A percentile compares a stretch with the other conserved stretches of the same genome.
These are phyloP conservation scores for Drosophila neoperkinsi DNA, from an alignment of 2,888 invertebrate genomes.

Conservation along the genomic window DNA sequence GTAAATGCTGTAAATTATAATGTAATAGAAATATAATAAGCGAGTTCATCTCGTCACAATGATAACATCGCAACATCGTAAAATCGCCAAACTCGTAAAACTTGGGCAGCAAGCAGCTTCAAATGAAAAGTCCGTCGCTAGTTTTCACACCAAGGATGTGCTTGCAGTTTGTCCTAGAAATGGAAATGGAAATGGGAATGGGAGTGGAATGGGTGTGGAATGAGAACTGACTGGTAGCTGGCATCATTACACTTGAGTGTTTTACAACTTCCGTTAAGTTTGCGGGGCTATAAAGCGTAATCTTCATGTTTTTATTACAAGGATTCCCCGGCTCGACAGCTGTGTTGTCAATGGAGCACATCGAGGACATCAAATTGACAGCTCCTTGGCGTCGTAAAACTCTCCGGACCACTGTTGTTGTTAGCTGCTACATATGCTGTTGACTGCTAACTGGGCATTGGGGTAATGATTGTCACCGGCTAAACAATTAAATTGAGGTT, in stretches of 20 bases:
- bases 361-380: slow-evolving; percentile 80
- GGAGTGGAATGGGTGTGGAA: not conserved
- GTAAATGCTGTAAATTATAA: slow-evolving; percentile 70
- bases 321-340: slow-evolving; percentile 36
- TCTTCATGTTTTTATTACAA: slow-evolving; percentile 80
- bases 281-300: slow-evolving; percentile 73
- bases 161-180: not conserved
- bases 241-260: slow-evolving; percentile 81
- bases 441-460: slow-evolving; percentile 35
- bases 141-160: slow-evolving; percentile 67
- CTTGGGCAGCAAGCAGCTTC: slow-evolving; percentile 24
- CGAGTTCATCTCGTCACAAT: slow-evolving; percentile 48
- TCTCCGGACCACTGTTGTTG: slow-evolving; percentile 46
- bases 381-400: slow-evolving; percentile 76
- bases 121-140: slow-evolving; percentile 59
- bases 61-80: slow-evolving; percentile 62
- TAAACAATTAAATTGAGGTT: slow-evolving; percentile 86
- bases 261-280: slow-evolving; percentile 84
- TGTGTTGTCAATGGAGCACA: slow-evolving; percentile 70
- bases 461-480: slow-evolving; percentile 85
- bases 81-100: slow-evolving; percentile 64
- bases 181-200: not conserved
- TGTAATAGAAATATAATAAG: slow-evolving; percentile 78
- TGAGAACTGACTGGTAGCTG: slow-evolving; percentile 25
- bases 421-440: slow-evolving; percentile 53